These are phyloP conservation scores for Ctena decussata DNA, from an alignment of 2,888 invertebrate species.

Conservation along the genomic window DNA sequence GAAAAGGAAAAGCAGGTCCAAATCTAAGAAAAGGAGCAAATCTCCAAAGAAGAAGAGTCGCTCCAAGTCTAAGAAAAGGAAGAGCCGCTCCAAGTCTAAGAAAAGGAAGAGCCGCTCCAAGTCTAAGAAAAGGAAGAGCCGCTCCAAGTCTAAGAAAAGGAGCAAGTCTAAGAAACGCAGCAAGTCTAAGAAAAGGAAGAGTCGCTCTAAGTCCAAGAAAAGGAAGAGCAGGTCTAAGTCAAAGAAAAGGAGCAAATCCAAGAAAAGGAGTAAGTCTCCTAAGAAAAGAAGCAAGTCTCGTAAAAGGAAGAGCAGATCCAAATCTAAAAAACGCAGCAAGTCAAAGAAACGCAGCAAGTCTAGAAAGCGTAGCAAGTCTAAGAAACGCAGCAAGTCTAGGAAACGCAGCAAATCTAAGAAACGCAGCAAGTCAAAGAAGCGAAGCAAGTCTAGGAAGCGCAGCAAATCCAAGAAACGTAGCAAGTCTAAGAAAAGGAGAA, in stretches of 20 bases:
- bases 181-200: conserved; percentile 25
- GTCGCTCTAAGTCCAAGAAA: conserved; percentile 46
- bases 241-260: conserved; percentile 28
- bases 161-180: neutral
- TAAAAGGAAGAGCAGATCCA: conserved; percentile 29
- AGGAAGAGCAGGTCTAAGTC: conserved; percentile 31
- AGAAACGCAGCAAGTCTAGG: conserved; percentile 34
- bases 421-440: conserved; percentile 40
- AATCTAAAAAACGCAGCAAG: conserved; percentile 25
- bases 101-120: conserved; percentile 16
- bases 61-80: conserved; percentile 44
- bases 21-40: conserved; percentile 35
- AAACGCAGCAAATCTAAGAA: conserved; percentile 32
- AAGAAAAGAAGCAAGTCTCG: conserved; percentile 23
- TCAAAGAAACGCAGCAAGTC: conserved; percentile 32
- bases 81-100: conserved; percentile 28
- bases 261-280: conserved; percentile 44
- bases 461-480: conserved; percentile 46
- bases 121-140: conserved; percentile 21
- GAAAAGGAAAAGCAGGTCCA: conserved; percentile 38
- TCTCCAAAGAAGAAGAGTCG: conserved; percentile 29
- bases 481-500: conserved; percentile 53
- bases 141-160: conserved; percentile 28
- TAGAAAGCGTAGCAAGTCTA: conserved; percentile 30
- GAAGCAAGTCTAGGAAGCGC: conserved; percentile 52